Conservation (phyloP, 2,888 invertebrate species). For the Rosalia funebris region DNA sequence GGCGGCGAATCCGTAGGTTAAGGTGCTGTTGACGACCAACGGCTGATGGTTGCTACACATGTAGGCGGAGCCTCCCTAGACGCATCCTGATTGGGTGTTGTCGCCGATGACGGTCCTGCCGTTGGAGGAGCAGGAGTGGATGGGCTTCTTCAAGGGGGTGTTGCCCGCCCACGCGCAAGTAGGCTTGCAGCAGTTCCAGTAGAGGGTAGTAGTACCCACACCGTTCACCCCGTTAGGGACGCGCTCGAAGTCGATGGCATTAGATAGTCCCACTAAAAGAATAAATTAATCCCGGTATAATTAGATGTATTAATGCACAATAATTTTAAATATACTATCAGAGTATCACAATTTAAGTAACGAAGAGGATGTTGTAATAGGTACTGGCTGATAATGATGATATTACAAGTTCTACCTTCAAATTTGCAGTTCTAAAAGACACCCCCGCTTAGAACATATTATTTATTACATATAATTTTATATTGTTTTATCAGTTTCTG, state of each 20-base stretch:
- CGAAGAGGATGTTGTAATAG: no score
- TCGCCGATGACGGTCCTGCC: conserved; percentile 25
- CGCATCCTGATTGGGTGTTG: conserved; percentile 35
- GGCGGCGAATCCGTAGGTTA: conserved; percentile 41
- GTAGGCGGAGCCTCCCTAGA: conserved; percentile 32
- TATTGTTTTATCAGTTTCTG: no score
- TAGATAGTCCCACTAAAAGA: neutral
- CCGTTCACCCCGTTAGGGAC: conserved; percentile 27
- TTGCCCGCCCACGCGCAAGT: conserved; percentile 41
- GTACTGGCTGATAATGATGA: no score
- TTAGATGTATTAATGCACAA: no score
- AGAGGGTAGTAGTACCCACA: conserved; percentile 41
- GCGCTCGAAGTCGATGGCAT: neutral
- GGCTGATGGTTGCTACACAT: conserved; percentile 40
- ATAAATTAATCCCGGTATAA: no score
- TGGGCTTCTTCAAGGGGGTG: conserved; percentile 16
- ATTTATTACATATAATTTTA: no score
- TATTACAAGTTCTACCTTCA: no score
- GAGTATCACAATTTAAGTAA: no score
- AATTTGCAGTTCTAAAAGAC: no score
- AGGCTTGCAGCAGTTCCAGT: conserved; percentile 46
- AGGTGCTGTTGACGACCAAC: conserved; percentile 31
- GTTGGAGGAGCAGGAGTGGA: conserved; percentile 31
- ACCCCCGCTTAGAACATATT: no score
- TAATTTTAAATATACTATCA: no score